Conservation (phyloP, 2,888 invertebrate genomes). For the Isotomurus palustris region DNA sequence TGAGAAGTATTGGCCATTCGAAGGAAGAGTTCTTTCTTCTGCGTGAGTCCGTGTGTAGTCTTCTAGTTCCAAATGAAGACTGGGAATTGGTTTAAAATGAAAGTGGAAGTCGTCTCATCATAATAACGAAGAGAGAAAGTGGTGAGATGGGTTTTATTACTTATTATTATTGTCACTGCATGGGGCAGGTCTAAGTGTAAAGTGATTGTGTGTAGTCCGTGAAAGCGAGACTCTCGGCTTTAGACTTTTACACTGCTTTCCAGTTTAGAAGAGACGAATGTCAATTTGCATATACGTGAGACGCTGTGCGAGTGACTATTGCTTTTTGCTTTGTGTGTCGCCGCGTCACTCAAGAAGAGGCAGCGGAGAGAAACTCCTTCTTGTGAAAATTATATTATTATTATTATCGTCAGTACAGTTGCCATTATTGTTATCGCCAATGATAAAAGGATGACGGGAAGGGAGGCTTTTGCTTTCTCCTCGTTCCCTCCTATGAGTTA, state of each 20-base stretch:
- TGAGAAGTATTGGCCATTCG: constrained; percentile 11
- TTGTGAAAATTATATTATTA: no score
- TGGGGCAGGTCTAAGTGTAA: neutral
- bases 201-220: neutral
- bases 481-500: no score
- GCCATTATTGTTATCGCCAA: no score
- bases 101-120: constrained; percentile 5
- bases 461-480: no score
- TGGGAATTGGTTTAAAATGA: constrained; percentile 15
- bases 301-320: neutral
- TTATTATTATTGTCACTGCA: constrained; percentile 15
- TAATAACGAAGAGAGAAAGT: neutral
- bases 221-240: neutral
- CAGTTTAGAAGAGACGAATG: neutral
- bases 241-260: neutral
- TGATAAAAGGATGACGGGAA: no score
- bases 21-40: constrained; percentile 2
- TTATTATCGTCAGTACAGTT: no score
- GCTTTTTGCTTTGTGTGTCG: neutral
- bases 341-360: neutral
- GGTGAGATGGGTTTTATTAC: constrained; percentile 11
- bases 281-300: constrained; percentile 6
- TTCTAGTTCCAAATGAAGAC: constrained; percentile 2
- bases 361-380: no score
- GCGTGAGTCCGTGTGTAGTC: neutral